Evolutionary conservation across 2,888 invertebrate species (phyloP).

Genomic region (Apamea anceps): DNA sequence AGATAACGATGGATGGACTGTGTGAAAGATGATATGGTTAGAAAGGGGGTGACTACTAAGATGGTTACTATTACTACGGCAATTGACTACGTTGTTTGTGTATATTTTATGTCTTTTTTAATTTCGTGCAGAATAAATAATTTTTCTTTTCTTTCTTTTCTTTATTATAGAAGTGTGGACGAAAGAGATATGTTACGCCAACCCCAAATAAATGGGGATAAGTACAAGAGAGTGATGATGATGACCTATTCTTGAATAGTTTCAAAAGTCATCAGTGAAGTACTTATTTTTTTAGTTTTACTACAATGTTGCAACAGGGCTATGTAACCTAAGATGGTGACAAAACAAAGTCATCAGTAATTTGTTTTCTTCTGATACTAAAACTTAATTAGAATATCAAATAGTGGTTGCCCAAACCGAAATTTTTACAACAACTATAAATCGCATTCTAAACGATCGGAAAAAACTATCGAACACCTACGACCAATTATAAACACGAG

Average conservation of each 20-base stretch:
- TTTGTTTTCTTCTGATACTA: background rate
- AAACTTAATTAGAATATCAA: slow-evolving; percentile 18
- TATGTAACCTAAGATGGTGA: background rate
- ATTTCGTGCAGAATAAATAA: too few species aligned
- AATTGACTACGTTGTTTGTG: too few species aligned
- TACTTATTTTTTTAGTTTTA: background rate
- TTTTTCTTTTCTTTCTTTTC: too few species aligned
- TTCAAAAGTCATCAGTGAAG: background rate
- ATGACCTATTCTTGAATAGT: background rate
- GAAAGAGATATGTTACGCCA: too few species aligned
- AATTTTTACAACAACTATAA: slow-evolving; percentile 56
- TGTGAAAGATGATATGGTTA: too few species aligned
- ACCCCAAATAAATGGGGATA: too few species aligned
- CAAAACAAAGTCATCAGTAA: background rate
- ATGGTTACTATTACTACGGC: too few species aligned
- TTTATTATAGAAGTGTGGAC: too few species aligned
- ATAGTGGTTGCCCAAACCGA: slow-evolving; percentile 32
- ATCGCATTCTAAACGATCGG: slow-evolving; percentile 59
- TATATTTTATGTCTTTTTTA: too few species aligned
- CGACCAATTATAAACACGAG: slow-evolving; percentile 65
- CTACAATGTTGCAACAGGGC: background rate
- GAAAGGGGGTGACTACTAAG: too few species aligned
- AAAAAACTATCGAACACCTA: slow-evolving; percentile 64
- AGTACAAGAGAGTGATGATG: too few species aligned
- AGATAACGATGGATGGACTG: too few species aligned